Percentiles rank a stretch among this genome's conserved stretches.
Evolutionary conservation across 2,888 invertebrate genomes (phyloP).

Genomic region (Gibbula magus): DNA sequence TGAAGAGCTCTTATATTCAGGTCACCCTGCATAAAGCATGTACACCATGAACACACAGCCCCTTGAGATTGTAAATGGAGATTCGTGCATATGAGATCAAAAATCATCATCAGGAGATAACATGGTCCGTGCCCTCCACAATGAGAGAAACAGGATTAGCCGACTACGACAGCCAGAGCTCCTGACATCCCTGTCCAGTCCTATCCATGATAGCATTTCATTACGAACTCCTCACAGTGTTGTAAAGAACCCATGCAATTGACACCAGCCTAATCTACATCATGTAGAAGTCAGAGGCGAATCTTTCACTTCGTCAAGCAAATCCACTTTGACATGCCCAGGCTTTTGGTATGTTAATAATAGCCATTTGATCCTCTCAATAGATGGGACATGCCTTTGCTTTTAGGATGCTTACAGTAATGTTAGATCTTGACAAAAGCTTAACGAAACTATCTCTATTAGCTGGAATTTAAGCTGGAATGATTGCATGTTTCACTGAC

Average conservation of each 20-base stretch:
- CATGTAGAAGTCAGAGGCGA: neutral
- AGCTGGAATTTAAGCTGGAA: no score
- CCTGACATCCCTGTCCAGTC: neutral
- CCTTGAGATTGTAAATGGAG: neutral
- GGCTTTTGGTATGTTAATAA: neutral
- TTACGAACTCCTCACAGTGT: neutral
- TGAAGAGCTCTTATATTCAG: neutral
- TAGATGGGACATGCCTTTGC: no score
- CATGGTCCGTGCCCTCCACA: neutral
- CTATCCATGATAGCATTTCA: neutral
- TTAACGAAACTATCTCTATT: no score
- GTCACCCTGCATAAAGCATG: neutral
- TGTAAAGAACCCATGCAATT: neutral
- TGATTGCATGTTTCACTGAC: no score
- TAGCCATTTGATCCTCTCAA: neutral
- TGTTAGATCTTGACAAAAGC: no score
- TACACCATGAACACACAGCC: neutral
- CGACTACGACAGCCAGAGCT: neutral
- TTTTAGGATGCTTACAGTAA: no score
- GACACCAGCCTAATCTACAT: neutral
- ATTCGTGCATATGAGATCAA: neutral
- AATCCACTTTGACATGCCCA: neutral
- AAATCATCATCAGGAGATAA: neutral
- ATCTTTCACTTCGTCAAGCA: neutral
- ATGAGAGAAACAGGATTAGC: neutral